Evolutionary conservation across 1,140 invertebrate species (phyloP).

Genomic region (Idris sp.): DNA sequence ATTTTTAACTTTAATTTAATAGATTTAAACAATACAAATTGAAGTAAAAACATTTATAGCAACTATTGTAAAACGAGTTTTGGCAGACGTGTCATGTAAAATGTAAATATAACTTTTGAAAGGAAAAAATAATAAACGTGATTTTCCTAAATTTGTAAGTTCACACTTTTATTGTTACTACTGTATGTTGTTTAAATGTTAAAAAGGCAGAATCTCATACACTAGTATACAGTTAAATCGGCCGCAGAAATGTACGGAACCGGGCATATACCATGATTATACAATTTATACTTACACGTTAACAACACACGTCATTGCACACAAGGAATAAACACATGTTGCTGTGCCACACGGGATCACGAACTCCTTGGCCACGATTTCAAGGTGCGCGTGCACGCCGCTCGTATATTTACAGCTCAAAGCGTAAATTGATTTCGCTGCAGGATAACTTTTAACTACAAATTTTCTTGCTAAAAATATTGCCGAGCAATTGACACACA

Average conservation of each 20-base stretch:
- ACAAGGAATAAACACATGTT: conserved; percentile 39
- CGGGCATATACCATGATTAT: conserved; percentile 30
- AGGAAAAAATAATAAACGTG: no score
- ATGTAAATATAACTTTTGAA: no score
- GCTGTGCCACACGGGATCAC: conserved; percentile 13
- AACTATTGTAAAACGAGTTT: no score
- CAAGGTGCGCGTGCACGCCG: conserved; percentile 11
- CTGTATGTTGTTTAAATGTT: no score
- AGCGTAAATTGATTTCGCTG: conserved; percentile 25
- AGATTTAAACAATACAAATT: no score
- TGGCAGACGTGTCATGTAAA: no score
- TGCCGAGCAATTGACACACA: conserved; percentile 13
- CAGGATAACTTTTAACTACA: conserved; percentile 10
- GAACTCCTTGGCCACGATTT: conserved; percentile 21
- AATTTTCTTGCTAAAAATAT: conserved; percentile 7
- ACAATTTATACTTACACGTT: conserved; percentile 37
- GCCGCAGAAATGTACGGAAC: conserved; percentile 8
- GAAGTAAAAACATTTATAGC: no score
- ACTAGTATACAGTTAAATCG: conserved; percentile 24
- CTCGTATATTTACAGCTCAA: not conserved
- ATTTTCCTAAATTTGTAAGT: no score
- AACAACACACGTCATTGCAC: conserved; percentile 28
- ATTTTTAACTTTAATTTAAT: no score
- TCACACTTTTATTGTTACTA: conserved; percentile 36
- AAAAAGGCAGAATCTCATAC: no score